Percentiles rank a stretch among this genome's conserved stretches.
These are phyloP conservation scores for Oikopleura dioica DNA, from an alignment of 23 tunicate species.

Conservation along the genomic window DNA sequence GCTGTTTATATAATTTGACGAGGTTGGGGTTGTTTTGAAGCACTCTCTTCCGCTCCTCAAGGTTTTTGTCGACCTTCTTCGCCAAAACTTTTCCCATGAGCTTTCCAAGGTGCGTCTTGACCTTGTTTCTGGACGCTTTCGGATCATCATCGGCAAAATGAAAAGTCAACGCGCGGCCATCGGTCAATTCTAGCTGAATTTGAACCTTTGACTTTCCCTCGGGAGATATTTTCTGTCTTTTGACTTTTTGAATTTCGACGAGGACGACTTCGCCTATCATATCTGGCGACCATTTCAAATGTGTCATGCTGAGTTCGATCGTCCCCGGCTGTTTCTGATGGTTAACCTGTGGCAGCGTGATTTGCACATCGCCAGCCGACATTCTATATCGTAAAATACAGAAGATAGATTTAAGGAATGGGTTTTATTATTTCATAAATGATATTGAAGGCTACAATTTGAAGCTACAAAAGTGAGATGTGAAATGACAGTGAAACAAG, in stretches of 20 bases:
- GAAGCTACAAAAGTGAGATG: too few species aligned
- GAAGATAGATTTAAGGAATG: too few species aligned
- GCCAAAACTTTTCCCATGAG: background rate
- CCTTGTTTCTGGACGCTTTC: background rate
- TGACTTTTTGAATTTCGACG: background rate
- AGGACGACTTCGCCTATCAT: background rate
- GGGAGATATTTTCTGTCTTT: constrained; percentile 74
- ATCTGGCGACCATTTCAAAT: background rate
- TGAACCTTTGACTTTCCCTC: constrained; percentile 81
- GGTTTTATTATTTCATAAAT: too few species aligned
- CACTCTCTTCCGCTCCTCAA: constrained; percentile 76
- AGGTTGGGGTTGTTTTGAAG: constrained; percentile 49
- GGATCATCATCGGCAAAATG: constrained; percentile 49
- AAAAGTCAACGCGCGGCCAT: constrained; percentile 40
- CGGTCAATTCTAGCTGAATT: constrained; percentile 40
- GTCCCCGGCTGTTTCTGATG: background rate
- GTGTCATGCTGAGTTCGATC: background rate
- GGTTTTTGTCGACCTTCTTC: constrained; percentile 45
- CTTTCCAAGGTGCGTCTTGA: background rate
- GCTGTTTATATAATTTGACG: constrained; percentile 59
- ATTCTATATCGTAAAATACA: too few species aligned
- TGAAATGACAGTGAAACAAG: too few species aligned
- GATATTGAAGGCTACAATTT: too few species aligned
- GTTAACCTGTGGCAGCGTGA: background rate
- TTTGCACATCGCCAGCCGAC: background rate